Evolutionary conservation across 2,113 vertebrate species (phyloP).

Genomic region (Petrocephalus microphthalmus): DNA sequence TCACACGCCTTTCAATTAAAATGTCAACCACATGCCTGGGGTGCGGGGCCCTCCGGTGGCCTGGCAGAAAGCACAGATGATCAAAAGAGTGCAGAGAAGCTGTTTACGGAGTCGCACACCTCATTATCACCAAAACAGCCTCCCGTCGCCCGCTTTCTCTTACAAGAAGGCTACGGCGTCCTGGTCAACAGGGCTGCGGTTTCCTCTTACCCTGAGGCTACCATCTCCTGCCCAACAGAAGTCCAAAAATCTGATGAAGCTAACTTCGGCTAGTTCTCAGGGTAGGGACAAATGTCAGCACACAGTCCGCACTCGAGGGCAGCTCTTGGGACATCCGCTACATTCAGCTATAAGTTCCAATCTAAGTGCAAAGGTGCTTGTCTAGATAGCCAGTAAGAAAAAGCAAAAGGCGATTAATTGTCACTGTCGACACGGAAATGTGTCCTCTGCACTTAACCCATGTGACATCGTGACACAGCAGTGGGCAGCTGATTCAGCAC

Average conservation of each 20-base stretch:
- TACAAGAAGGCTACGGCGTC: background rate
- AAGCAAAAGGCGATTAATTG: too few species aligned
- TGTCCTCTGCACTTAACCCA: too few species aligned
- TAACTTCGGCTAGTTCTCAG: background rate
- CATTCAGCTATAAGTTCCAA: background rate
- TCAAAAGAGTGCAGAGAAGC: background rate
- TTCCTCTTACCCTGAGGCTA: background rate
- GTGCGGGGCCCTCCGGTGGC: background rate
- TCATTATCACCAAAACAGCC: background rate
- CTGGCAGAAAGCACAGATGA: background rate
- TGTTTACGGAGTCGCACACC: background rate
- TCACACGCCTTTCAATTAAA: background rate
- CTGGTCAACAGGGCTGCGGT: background rate
- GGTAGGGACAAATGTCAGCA: too few species aligned
- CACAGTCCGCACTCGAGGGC: background rate
- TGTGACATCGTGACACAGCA: too few species aligned
- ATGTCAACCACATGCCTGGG: background rate
- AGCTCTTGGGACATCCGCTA: background rate
- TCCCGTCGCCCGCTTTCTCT: background rate
- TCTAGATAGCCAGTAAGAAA: background rate
- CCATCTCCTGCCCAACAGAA: background rate
- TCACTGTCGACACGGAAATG: too few species aligned
- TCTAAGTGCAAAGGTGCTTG: background rate
- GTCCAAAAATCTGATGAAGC: background rate
- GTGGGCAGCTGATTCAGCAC: too few species aligned